Percentiles rank a stretch among this genome's conserved stretches.
Conservation (phyloP, 2,113 vertebrate genomes). For the Lethenteron reissneri region DNA sequence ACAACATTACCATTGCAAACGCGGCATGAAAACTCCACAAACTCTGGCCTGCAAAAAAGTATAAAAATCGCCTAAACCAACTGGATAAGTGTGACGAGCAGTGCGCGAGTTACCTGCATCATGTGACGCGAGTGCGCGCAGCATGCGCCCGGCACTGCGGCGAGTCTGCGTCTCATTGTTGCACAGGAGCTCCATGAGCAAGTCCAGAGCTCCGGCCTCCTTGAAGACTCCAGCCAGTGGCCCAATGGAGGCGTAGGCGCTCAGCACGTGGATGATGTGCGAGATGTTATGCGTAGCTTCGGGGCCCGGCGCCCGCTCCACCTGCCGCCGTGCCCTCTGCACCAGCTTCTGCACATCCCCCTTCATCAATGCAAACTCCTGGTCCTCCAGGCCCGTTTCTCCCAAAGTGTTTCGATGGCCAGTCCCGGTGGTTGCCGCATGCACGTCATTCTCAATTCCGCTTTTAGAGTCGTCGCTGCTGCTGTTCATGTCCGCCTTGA, state of each 20-base stretch:
- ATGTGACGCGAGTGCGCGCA: slow-evolving; percentile 52
- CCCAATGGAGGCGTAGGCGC: slow-evolving; percentile 63
- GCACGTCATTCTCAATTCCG: too few relatives aligned
- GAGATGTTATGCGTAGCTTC: slow-evolving; percentile 35
- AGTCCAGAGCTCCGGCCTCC: slow-evolving; percentile 55
- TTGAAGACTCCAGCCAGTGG: slow-evolving; percentile 55
- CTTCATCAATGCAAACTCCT: slow-evolving; percentile 57
- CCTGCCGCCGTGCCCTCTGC: slow-evolving; percentile 39
- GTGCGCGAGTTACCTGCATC: slow-evolving; percentile 38
- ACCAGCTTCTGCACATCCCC: slow-evolving; percentile 59
- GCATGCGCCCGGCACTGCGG: slow-evolving; percentile 58
- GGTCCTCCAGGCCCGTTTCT: slow-evolving; percentile 24
- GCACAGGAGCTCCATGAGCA: slow-evolving; percentile 65
- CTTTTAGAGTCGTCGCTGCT: too few relatives aligned
- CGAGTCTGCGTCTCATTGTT: slow-evolving; percentile 53
- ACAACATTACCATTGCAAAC: too few relatives aligned
- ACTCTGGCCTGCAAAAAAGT: too few relatives aligned
- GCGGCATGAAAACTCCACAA: too few relatives aligned
- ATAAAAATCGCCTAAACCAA: too few relatives aligned
- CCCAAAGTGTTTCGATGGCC: too few relatives aligned
- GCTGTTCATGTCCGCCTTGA: too few relatives aligned
- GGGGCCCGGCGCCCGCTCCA: slow-evolving; percentile 30
- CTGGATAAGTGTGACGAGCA: too few relatives aligned
- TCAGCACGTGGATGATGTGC: slow-evolving; percentile 65
- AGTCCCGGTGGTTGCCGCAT: too few relatives aligned